Percentiles rank a stretch among this genome's conserved stretches.
phyloP scores from a whole-genome alignment of 30 jellyfish, hydroid and myxozoan genomes.

The Pelagia noctiluca region DNA sequence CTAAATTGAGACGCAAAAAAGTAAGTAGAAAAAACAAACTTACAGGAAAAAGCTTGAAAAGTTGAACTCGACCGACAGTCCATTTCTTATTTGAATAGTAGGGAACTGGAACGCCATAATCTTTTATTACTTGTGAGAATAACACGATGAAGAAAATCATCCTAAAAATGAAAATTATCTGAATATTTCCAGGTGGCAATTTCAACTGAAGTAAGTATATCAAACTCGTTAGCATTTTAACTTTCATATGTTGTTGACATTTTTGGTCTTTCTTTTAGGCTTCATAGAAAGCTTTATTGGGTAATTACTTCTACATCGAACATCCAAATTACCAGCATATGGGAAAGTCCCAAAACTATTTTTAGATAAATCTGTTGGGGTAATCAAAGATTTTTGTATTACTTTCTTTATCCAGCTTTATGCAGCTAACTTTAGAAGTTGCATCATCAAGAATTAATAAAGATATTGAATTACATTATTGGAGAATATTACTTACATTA shows the following conservation, averaged over 20 bases:
- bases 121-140: slow-evolving; percentile 85
- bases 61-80: slow-evolving; percentile 45
- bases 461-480: too few species aligned
- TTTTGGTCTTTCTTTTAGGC: background rate
- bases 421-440: background rate
- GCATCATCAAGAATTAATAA: background rate
- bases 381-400: background rate
- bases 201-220: background rate
- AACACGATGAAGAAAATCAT: slow-evolving; percentile 81
- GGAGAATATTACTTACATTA: slow-evolving; percentile 60
- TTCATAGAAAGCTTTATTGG: background rate
- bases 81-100: slow-evolving; percentile 45
- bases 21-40: slow-evolving; percentile 14
- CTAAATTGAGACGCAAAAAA: background rate
- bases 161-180: slow-evolving; percentile 34
- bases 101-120: slow-evolving; percentile 63
- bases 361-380: background rate
- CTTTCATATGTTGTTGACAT: too few species aligned
- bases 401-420: background rate
- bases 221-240: background rate
- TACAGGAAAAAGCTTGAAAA: slow-evolving; percentile 90
- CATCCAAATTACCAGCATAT: too few species aligned
- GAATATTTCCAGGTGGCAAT: background rate
- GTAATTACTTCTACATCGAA: too few species aligned
- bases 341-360: too few species aligned